Conservation (phyloP, 2,888 invertebrate genomes). For the Tanypteryx hageni region DNA sequence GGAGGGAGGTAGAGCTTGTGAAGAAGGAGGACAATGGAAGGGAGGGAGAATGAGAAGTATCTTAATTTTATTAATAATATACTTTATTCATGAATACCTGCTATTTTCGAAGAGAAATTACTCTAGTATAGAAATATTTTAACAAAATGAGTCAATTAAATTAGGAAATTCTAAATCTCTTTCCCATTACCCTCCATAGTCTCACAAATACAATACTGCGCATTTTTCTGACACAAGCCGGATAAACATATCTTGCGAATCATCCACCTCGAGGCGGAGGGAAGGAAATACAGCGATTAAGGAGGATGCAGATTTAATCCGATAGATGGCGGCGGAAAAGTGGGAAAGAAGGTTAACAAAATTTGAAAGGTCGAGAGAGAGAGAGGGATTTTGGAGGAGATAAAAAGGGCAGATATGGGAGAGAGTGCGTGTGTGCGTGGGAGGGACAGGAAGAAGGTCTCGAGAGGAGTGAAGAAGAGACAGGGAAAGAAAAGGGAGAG, state of each 20-base stretch:
- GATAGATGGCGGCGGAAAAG: neutral
- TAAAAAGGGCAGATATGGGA: slow-evolving; percentile 22
- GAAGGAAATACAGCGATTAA: neutral
- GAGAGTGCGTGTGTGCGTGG: neutral
- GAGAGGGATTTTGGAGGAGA: neutral
- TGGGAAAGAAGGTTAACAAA: neutral
- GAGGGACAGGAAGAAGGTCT: slow-evolving; percentile 12
- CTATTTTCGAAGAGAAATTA: too few relatives aligned
- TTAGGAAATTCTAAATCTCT: too few relatives aligned
- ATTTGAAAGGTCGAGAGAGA: neutral
- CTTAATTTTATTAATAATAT: too few relatives aligned
- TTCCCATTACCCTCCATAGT: too few relatives aligned
- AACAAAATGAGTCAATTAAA: too few relatives aligned
- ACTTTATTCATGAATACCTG: too few relatives aligned
- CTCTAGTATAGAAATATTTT: too few relatives aligned
- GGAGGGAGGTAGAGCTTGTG: too few relatives aligned
- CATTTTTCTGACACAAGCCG: neutral
- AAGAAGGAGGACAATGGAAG: too few relatives aligned
- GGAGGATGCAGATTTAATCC: slow-evolving; percentile 17
- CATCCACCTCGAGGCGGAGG: neutral
- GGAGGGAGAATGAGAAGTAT: too few relatives aligned
- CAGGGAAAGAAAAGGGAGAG: neutral
- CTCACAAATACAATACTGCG: too few relatives aligned
- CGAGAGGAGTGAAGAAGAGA: slow-evolving; percentile 57
- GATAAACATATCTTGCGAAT: neutral